Conservation (phyloP, 2,797 vertebrate species). For the Pteronotus mesoamericanus region DNA sequence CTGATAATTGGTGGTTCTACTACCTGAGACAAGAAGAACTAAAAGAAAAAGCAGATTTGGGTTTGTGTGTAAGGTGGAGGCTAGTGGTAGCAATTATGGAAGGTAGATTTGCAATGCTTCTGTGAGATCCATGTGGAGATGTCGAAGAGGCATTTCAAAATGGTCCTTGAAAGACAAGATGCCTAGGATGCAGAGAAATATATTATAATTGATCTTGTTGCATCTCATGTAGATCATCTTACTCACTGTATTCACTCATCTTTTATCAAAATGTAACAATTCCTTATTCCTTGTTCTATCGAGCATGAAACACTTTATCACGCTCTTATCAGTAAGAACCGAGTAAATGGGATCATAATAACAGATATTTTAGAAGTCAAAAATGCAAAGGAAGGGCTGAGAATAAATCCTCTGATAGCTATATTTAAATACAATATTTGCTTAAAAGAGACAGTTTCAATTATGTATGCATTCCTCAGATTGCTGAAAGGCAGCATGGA, state of each 20-base stretch:
- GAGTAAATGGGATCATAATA: neutral
- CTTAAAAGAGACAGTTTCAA: neutral
- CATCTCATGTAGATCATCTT: neutral
- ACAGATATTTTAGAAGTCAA: neutral
- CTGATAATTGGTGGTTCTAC: neutral
- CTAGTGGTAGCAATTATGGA: neutral
- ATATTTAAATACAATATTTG: neutral
- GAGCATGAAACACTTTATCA: neutral
- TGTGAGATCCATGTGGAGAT: neutral
- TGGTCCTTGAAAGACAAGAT: neutral
- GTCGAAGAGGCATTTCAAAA: neutral
- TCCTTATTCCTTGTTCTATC: neutral
- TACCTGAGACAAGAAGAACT: neutral
- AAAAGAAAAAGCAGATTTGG: neutral
- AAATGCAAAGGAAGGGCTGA: neutral
- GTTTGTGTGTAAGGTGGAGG: neutral
- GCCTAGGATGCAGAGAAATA: neutral
- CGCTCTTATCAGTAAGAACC: neutral
- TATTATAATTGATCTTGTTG: neutral
- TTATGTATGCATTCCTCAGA: neutral
- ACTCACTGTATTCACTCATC: neutral
- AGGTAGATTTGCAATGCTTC: neutral
- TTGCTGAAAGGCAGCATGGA: neutral
- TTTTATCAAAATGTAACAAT: neutral
- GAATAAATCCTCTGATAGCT: neutral